A percentile compares a stretch with the other conserved stretches of the same genome.
Conservation (phyloP, 1,140 invertebrate species). For the Latrodectus geometricus region DNA sequence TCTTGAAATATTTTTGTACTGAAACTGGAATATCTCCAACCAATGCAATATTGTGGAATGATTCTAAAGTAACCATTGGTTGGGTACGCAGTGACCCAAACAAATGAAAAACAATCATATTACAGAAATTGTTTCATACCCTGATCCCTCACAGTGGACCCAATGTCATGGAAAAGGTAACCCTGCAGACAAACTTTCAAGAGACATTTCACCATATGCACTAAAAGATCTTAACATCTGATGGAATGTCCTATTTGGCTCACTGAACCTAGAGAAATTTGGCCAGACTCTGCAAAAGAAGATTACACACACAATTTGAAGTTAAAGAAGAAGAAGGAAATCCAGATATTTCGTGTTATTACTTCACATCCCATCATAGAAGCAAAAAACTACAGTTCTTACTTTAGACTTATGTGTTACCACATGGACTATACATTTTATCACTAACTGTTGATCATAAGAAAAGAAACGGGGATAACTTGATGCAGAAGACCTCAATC, state of each 20-base stretch:
- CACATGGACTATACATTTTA: conserved; percentile 13
- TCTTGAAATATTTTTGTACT: conserved; percentile 17
- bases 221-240: not conserved
- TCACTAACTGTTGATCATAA: not conserved
- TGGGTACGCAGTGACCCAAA: conserved; percentile 23
- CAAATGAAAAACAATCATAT: conserved; percentile 23
- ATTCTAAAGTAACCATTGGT: not conserved
- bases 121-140: not conserved
- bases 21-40: conserved; percentile 1
- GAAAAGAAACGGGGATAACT: too few relatives aligned
- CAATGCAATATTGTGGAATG: not conserved
- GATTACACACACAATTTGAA: not conserved
- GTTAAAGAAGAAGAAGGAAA: not conserved
- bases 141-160: conserved; percentile 4
- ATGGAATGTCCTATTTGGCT: conserved; percentile 32
- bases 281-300: not conserved
- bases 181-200: not conserved
- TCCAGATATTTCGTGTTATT: not conserved
- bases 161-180: not conserved
- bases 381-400: conserved; percentile 7
- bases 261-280: not conserved
- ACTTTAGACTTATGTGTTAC: conserved; percentile 4
- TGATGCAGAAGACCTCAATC: too few relatives aligned
- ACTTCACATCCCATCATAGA: conserved; percentile 16
- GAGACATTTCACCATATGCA: not conserved